Evolutionary conservation across 2,113 vertebrate genomes (phyloP).

Genomic region (Piaya cayana): DNA sequence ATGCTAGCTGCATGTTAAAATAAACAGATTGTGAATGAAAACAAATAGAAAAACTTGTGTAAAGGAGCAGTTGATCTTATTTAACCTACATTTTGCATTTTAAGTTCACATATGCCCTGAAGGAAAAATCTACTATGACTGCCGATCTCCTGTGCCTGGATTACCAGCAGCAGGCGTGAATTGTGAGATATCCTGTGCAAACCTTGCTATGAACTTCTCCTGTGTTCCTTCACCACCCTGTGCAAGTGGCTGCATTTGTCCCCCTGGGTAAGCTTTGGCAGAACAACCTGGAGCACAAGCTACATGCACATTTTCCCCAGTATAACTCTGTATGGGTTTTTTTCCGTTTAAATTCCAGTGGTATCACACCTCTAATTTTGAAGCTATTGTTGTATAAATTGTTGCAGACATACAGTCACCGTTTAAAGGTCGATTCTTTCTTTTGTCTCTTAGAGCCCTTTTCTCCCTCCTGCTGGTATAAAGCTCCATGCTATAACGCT

Average conservation of each 20-base stretch:
- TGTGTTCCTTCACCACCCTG: slow-evolving; percentile 92
- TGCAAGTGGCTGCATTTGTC: slow-evolving; percentile 92
- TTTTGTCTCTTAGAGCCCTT: background rate
- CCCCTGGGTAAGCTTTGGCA: slow-evolving; percentile 83
- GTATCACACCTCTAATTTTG: slow-evolving; percentile 22
- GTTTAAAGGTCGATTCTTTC: background rate
- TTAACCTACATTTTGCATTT: slow-evolving; percentile 59
- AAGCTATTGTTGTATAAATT: background rate
- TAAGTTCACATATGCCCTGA: slow-evolving; percentile 84
- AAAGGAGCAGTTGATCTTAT: background rate
- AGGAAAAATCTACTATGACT: slow-evolving; percentile 94
- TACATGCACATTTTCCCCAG: background rate
- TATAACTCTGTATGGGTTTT: background rate
- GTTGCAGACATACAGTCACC: background rate
- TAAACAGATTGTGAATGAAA: background rate
- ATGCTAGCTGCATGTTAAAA: background rate
- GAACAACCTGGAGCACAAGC: background rate
- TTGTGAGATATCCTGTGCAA: slow-evolving; percentile 90
- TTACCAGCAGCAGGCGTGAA: slow-evolving; percentile 84
- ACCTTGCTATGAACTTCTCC: slow-evolving; percentile 97
- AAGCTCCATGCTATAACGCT: background rate
- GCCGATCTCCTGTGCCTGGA: slow-evolving; percentile 84
- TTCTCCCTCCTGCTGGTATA: background rate
- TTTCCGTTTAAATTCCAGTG: background rate
- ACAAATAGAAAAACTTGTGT: background rate